Percentiles rank a stretch among this genome's conserved stretches.
These are phyloP conservation scores for Vireo griseus DNA, from an alignment of 2,797 vertebrate species.

Conservation along the genomic window DNA sequence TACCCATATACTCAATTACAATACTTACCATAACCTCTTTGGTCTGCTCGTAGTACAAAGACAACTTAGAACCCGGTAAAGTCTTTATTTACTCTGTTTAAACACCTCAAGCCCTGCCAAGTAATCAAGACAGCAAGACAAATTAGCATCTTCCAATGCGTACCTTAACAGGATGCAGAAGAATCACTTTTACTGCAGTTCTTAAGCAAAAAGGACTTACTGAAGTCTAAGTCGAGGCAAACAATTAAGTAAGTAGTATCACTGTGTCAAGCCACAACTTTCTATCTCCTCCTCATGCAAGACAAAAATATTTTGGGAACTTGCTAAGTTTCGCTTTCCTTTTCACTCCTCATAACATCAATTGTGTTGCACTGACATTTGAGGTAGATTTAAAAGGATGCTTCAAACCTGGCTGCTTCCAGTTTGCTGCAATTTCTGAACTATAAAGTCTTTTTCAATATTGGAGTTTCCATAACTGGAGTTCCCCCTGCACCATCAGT, in stretches of 20 bases:
- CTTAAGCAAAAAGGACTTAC: background rate
- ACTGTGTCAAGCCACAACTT: background rate
- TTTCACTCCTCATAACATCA: background rate
- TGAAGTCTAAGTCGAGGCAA: background rate
- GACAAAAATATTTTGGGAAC: background rate
- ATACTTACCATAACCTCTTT: background rate
- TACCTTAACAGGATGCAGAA: background rate
- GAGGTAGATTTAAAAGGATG: background rate
- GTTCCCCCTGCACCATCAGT: background rate
- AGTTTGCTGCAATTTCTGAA: background rate
- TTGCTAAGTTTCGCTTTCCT: background rate
- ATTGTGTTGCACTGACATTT: background rate
- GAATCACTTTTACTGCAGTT: background rate
- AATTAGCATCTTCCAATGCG: background rate
- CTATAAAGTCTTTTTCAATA: background rate
- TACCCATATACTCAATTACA: background rate
- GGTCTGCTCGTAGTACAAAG: background rate
- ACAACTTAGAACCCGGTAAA: background rate
- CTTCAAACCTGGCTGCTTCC: background rate
- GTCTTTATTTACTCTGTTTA: background rate
- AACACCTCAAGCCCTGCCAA: background rate
- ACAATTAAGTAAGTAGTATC: background rate
- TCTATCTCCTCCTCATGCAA: background rate
- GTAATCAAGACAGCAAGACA: background rate
- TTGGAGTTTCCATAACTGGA: background rate